phyloP scores from a whole-genome alignment of 2,888 invertebrate genomes.

The Tipula helvola region DNA sequence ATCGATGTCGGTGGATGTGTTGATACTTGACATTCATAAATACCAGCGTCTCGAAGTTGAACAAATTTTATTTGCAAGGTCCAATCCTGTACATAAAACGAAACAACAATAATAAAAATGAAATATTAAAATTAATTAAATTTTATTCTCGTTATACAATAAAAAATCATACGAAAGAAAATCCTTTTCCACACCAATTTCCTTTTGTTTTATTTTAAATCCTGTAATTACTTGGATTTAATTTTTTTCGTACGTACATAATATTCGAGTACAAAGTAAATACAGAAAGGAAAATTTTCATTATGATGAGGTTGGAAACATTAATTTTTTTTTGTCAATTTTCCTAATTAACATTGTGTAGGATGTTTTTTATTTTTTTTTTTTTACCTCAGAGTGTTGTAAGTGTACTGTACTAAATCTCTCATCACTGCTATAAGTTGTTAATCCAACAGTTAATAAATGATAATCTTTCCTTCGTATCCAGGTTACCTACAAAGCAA shows the following conservation, averaged over 20 bases:
- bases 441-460: slow-evolving; percentile 72
- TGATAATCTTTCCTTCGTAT: slow-evolving; percentile 75
- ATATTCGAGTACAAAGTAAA: background rate
- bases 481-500: slow-evolving; percentile 63
- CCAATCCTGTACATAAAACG: slow-evolving; percentile 55
- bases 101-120: background rate
- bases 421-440: slow-evolving; percentile 81
- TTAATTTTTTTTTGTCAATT: background rate
- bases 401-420: slow-evolving; percentile 76
- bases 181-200: background rate
- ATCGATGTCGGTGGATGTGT: slow-evolving; percentile 85
- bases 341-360: background rate
- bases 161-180: background rate
- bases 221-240: background rate
- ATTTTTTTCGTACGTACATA: background rate
- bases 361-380: background rate
- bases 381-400: slow-evolving; percentile 68
- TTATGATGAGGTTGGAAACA: background rate
- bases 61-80: slow-evolving; percentile 82
- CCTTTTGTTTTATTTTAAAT: background rate
- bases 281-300: background rate
- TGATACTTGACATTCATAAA: slow-evolving; percentile 84
- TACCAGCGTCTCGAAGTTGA: slow-evolving; percentile 71
- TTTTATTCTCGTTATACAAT: background rate
- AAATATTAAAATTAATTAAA: background rate